Evolutionary conservation across 2,113 vertebrate species (phyloP).

Genomic region (Percina caprodes): DNA sequence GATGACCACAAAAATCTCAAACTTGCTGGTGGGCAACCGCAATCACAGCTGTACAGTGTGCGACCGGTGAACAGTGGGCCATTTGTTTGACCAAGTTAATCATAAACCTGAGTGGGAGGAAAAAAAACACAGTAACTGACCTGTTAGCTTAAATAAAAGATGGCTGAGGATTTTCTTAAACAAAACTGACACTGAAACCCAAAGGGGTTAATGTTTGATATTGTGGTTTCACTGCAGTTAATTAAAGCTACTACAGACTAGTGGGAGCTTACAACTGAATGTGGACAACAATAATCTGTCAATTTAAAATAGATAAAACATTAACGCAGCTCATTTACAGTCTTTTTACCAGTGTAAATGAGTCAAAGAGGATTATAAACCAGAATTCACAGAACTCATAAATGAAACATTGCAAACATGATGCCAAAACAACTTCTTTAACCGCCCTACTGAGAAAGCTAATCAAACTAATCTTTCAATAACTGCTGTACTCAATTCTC

Average conservation of each 20-base stretch:
- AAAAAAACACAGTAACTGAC: neutral
- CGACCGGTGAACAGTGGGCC: conserved; percentile 49
- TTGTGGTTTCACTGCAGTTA: neutral
- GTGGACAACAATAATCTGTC: neutral
- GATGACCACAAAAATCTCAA: neutral
- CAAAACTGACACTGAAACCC: neutral
- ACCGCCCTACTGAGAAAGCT: neutral
- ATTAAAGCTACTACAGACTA: neutral
- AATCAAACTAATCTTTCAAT: neutral
- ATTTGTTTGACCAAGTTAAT: conserved; percentile 68
- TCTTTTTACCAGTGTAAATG: neutral
- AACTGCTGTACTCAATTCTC: neutral
- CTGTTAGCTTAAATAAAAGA: conserved; percentile 20
- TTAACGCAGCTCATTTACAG: neutral
- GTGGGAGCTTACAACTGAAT: neutral
- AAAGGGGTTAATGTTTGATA: neutral
- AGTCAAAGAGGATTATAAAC: neutral
- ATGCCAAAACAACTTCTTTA: conserved; percentile 10
- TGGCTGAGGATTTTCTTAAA: neutral
- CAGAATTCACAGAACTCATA: neutral
- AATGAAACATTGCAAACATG: neutral
- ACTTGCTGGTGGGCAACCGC: neutral
- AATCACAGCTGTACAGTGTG: neutral
- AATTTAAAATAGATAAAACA: neutral
- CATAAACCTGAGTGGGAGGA: conserved; percentile 49